phyloP scores from a whole-genome alignment of 30 jellyfish, hydroid and myxozoan genomes.

The Hydractinia symbiolongicarpus region DNA sequence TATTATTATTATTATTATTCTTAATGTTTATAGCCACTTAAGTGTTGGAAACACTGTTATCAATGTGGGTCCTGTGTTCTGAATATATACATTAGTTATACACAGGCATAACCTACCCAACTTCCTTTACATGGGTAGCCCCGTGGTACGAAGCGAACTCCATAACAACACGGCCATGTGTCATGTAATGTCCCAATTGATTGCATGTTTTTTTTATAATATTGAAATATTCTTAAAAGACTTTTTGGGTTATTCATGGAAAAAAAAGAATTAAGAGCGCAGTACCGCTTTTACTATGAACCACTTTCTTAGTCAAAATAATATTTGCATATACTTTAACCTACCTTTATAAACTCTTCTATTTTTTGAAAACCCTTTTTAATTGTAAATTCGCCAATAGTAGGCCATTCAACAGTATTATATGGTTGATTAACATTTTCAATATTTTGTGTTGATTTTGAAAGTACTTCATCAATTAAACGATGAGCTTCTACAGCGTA shows the following conservation, averaged over 20 bases:
- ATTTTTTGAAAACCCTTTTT: conserved; percentile 33
- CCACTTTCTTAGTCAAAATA: background rate
- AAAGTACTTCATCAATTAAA: conserved; percentile 4
- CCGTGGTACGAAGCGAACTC: no score
- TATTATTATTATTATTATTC: no score
- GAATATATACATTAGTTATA: no score
- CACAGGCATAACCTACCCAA: no score
- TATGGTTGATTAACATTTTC: background rate
- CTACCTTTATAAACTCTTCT: conserved; percentile 46
- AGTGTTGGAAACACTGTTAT: no score
- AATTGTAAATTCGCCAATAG: conserved; percentile 39
- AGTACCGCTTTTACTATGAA: background rate
- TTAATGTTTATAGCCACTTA: no score
- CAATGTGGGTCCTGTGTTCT: no score
- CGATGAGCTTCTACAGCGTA: conserved; percentile 12
- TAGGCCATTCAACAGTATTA: conserved; percentile 28
- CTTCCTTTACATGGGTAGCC: no score
- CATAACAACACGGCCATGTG: no score
- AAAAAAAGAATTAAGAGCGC: background rate
- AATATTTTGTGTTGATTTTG: background rate
- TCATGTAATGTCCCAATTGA: no score
- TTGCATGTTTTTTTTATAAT: no score
- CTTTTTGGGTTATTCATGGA: background rate
- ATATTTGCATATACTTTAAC: background rate
- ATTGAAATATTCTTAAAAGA: background rate